These are phyloP conservation scores for Yasuhikotakia modesta DNA, from an alignment of 2,797 vertebrate species.

Conservation along the genomic window DNA sequence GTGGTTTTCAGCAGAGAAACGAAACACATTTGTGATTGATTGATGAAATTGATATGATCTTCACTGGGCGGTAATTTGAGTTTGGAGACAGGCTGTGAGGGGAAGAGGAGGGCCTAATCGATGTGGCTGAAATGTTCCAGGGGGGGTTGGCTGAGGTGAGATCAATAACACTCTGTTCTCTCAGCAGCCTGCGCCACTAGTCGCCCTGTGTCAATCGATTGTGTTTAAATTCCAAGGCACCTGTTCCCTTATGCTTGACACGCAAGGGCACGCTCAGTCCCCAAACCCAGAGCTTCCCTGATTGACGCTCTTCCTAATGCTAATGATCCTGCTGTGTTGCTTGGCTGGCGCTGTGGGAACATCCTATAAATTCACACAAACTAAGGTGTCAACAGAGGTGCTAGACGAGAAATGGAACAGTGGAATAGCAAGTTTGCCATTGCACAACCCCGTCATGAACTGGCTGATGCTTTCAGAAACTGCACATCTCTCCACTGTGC, in stretches of 20 bases:
- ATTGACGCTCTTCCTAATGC: neutral
- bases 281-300: neutral
- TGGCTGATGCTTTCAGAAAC: neutral
- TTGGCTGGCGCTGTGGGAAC: slow-evolving; percentile 5
- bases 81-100: slow-evolving; percentile 55
- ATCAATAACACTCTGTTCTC: slow-evolving; percentile 58
- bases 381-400: neutral
- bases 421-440: neutral
- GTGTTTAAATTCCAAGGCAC: slow-evolving; percentile 58
- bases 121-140: slow-evolving; percentile 49
- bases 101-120: slow-evolving; percentile 53
- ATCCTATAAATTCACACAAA: slow-evolving; percentile 5
- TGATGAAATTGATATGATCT: slow-evolving; percentile 75
- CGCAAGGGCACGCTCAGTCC: slow-evolving; percentile 27
- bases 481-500: neutral
- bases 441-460: neutral
- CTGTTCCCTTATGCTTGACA: slow-evolving; percentile 46
- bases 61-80: slow-evolving; percentile 68
- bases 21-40: slow-evolving; percentile 76
- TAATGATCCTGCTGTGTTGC: slow-evolving; percentile 1
- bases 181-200: slow-evolving; percentile 43
- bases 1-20: slow-evolving; percentile 63
- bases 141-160: slow-evolving; percentile 49
- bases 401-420: neutral
- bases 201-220: slow-evolving; percentile 52